These are phyloP conservation scores for Sciurus vulgaris DNA, from an alignment of 2,797 vertebrate genomes.

Conservation along the genomic window DNA sequence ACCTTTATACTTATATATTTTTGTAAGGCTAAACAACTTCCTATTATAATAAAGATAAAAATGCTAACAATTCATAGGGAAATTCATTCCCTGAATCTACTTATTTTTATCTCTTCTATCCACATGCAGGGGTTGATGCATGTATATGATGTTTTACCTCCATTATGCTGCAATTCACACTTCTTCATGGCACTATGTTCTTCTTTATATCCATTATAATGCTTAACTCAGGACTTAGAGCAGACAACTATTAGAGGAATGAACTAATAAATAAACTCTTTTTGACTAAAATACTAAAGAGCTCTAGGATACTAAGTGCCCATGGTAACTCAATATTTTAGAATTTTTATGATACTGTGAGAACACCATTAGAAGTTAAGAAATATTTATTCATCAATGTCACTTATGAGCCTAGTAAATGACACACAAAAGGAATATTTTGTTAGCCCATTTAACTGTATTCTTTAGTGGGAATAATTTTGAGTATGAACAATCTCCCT, in stretches of 20 bases:
- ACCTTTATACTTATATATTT: not conserved
- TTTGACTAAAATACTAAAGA: not conserved
- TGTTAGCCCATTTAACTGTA: not conserved
- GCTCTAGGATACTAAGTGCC: not conserved
- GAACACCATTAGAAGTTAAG: not conserved
- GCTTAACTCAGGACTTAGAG: not conserved
- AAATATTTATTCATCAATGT: not conserved
- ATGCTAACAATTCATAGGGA: not conserved
- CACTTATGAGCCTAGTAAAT: not conserved
- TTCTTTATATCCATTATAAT: not conserved
- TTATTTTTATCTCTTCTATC: not conserved
- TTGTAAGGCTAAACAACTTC: conserved; percentile 63
- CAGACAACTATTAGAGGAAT: not conserved
- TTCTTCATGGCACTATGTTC: not conserved
- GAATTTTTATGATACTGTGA: not conserved
- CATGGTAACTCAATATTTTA: not conserved
- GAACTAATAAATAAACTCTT: not conserved
- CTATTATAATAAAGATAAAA: conserved; percentile 54
- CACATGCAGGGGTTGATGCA: not conserved
- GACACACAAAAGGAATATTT: not conserved
- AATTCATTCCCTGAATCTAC: not conserved
- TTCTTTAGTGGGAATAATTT: not conserved
- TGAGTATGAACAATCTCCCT: not conserved
- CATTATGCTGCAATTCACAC: not conserved
- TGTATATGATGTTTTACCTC: not conserved